Base-by-base conservation (phyloP, 2,888 invertebrate genomes). In the Pollenia amentaria region DNA sequence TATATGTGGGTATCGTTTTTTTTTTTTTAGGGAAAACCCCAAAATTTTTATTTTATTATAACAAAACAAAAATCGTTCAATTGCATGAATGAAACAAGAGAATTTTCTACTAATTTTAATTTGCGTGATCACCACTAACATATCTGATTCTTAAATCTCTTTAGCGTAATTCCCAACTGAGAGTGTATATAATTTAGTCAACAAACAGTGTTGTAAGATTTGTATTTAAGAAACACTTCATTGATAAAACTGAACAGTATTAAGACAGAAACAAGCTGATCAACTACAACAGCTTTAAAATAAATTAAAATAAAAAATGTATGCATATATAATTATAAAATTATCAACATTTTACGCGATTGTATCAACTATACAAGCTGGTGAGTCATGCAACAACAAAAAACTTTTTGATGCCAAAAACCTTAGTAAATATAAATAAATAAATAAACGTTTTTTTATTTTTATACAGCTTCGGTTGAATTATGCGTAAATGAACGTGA, bases 191-290 rank as follows among this genome's bases (percentile, higher is more conserved):
- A 42, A 48, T 11, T 12, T 9, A 40, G 18, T 18, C 1, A 51
- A 18, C 18, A 38, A 46, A 51, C 18, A 51, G 46, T 42, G 21
- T 11, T 14, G 7, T 16, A 12, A 38, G 57, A 29, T 40, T 10
- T 60, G 46, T 65, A 72, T 80, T 73, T 73, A 79, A 80, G n/a
- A 73, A 72, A 40, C 38, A 65, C 46, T 18, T 12, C 11, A 11
- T n/a, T 38, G 46, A 55, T 42, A 60, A 60, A 11, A 46, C 21
- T 18, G 62, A 12, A 7, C 75, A 81, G 81, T 81, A 46, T 57
- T 38, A 67, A 21, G 1, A 21, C 9, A 14, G 4, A 67, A 51
- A 40, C 48, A 14, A 42, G 8, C 18, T 48, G 57, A 81, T 51
- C 42, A 81, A 57, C 73, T 60, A 57, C 67, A 16, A n/a, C 69